These are phyloP conservation scores for Melanostoma scalare DNA, from an alignment of 2,888 invertebrate genomes.

Conservation along the genomic window DNA sequence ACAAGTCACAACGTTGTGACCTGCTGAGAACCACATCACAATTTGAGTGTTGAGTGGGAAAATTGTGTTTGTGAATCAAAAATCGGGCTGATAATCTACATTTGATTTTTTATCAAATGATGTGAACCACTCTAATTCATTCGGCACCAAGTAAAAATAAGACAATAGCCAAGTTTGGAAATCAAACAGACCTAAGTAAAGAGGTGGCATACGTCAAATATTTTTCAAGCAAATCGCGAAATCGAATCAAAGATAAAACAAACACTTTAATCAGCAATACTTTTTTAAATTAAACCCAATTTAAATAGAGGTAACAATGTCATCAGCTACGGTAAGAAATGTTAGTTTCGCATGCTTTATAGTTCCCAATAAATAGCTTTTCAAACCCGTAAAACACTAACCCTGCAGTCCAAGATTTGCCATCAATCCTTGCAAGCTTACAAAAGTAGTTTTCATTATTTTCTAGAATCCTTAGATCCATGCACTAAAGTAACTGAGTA, in stretches of 20 bases:
- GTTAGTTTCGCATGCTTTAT: slow-evolving; percentile 78
- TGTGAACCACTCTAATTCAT: too few relatives aligned
- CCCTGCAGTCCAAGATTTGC: slow-evolving; percentile 45
- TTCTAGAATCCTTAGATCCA: slow-evolving; percentile 33
- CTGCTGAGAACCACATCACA: too few relatives aligned
- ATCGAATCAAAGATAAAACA: background rate
- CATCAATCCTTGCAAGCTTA: slow-evolving; percentile 52
- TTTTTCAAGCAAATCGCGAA: background rate
- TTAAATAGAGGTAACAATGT: slow-evolving; percentile 75
- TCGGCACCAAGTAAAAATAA: too few relatives aligned
- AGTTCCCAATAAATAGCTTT: slow-evolving; percentile 30
- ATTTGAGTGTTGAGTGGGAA: too few relatives aligned
- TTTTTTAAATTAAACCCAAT: slow-evolving; percentile 11
- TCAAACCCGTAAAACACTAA: slow-evolving; percentile 35
- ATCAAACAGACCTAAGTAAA: slow-evolving; percentile 34
- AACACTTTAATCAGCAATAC: slow-evolving; percentile 6
- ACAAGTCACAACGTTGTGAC: too few relatives aligned
- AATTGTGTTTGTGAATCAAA: too few relatives aligned
- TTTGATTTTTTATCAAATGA: too few relatives aligned
- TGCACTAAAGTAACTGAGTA: slow-evolving; percentile 48
- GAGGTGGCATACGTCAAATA: slow-evolving; percentile 38
- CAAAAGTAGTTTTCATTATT: background rate
- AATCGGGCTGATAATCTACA: too few relatives aligned
- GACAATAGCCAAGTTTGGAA: background rate
- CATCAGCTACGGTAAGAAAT: slow-evolving; percentile 82